These are phyloP conservation scores for Sinocyclocheilus maitianheensis DNA, from an alignment of 2,113 vertebrate species.

Conservation along the genomic window DNA sequence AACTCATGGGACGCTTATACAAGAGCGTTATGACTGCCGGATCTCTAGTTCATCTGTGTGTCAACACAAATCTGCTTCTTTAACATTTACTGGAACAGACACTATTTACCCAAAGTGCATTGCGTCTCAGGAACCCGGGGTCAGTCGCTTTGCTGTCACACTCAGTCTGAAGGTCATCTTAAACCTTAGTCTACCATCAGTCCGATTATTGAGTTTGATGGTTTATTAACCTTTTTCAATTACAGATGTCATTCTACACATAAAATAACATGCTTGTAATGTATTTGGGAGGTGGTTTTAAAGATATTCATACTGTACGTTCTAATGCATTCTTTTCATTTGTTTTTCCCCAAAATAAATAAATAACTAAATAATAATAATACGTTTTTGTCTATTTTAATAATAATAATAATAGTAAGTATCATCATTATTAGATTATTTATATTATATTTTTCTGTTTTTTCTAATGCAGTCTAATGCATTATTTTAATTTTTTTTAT, in stretches of 20 bases:
- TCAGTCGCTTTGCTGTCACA: background rate
- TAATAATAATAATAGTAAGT: too few species aligned
- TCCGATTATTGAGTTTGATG: background rate
- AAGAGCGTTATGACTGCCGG: background rate
- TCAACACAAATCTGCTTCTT: background rate
- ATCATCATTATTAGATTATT: too few species aligned
- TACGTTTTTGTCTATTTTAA: too few species aligned
- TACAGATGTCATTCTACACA: background rate
- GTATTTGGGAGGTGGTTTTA: background rate
- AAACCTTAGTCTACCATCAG: background rate
- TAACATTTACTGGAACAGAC: background rate
- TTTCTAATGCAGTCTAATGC: too few species aligned
- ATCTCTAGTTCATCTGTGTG: background rate
- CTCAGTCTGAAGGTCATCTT: background rate
- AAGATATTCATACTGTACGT: background rate
- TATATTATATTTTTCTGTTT: too few species aligned
- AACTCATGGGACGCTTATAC: background rate
- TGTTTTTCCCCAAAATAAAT: too few species aligned
- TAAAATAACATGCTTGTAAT: background rate
- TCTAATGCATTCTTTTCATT: background rate
- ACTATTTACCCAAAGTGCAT: constrained; percentile 1
- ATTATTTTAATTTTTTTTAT: too few species aligned
- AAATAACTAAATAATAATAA: too few species aligned
- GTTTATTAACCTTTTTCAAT: background rate
- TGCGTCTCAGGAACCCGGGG: background rate